Base-by-base conservation (phyloP, 53 echinoderm and acorn worm genomes). In the Paracentrotus lividus region DNA sequence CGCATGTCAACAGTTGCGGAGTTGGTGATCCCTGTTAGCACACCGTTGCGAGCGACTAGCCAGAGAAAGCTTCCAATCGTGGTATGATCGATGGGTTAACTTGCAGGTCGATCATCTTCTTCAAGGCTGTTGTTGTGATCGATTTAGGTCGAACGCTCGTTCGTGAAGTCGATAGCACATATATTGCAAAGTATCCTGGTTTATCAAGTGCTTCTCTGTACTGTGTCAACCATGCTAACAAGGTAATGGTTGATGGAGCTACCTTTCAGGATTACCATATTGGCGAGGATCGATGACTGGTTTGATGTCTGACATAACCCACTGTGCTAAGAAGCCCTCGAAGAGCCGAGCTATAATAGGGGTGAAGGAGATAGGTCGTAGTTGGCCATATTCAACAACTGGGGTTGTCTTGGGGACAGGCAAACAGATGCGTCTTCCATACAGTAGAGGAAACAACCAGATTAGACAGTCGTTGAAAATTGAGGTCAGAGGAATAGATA, bases 371-470 rank as follows among this genome's bases (percentile, higher is more conserved):
- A 31, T 75, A 16, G 77, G 77, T 77, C 42, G 77, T 43, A 77
- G 40, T 20, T 77, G 77, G 77, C 40, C 77, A 16, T 43, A 77
- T 77, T 42, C 77, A 42, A 42, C 40, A 43, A 77, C 77, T 38
- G 34, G 77, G 40, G 38, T 77, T 38, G 38, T 23, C 77, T 77
- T 77, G 36, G 77, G 77, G 15, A 77, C 40, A 43, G 77, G 77
- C 77, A 77, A 16, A 77, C 77, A 3, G 77, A 77, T 77, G 77
- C 36, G 23, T 40, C 43, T 77, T 77, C 77, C 77, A 77, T 38
- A 42, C 77, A 43, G 36, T 42, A 77, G 77, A n/a, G 77, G 43
- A 77, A 77, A 42, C 77, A 77, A 12, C 77, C 77, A 43, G 42
- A 12, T 77, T 42, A 40, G 42, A 77, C 42, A 77, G 18, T 38